These are phyloP conservation scores for Dioctria linearis DNA, from an alignment of 2,888 invertebrate species.

Conservation along the genomic window DNA sequence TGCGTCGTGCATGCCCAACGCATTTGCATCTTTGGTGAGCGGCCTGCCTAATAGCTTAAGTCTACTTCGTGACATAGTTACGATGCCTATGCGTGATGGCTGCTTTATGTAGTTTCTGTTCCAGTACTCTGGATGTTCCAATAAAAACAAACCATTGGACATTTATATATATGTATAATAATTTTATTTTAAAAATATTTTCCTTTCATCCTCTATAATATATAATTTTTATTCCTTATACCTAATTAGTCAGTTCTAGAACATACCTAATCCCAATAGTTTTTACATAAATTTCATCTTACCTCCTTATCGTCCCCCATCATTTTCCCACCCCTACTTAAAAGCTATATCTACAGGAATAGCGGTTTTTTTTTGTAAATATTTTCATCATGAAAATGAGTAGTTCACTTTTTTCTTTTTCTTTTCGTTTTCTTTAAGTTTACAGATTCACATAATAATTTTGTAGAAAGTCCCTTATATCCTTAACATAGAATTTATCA, in stretches of 20 bases:
- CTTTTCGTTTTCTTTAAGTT: not conserved
- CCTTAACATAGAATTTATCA: constrained; percentile 48
- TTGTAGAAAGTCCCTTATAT: constrained; percentile 24
- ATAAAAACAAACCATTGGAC: not conserved
- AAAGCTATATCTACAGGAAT: constrained; percentile 45
- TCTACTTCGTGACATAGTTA: too few species aligned
- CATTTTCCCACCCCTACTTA: not conserved
- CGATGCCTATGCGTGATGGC: not conserved
- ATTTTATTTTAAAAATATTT: constrained; percentile 47
- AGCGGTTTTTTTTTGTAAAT: constrained; percentile 39
- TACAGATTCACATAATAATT: constrained; percentile 1
- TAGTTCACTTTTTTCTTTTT: not conserved
- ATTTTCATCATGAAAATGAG: constrained; percentile 31
- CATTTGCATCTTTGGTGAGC: too few species aligned
- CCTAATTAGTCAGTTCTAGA: constrained; percentile 44
- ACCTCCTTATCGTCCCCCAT: not conserved
- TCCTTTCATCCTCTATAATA: constrained; percentile 28
- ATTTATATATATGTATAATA: constrained; percentile 10
- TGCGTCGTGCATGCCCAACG: too few species aligned
- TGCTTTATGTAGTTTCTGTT: not conserved
- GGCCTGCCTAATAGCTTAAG: too few species aligned
- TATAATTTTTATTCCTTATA: constrained; percentile 21
- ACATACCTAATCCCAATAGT: constrained; percentile 24
- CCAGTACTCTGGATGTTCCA: not conserved
- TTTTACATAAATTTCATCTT: not conserved